A percentile compares a stretch with the other conserved stretches of the same genome.
These are phyloP conservation scores for Carapus acus DNA, from an alignment of 2,797 vertebrate genomes.

Conservation along the genomic window DNA sequence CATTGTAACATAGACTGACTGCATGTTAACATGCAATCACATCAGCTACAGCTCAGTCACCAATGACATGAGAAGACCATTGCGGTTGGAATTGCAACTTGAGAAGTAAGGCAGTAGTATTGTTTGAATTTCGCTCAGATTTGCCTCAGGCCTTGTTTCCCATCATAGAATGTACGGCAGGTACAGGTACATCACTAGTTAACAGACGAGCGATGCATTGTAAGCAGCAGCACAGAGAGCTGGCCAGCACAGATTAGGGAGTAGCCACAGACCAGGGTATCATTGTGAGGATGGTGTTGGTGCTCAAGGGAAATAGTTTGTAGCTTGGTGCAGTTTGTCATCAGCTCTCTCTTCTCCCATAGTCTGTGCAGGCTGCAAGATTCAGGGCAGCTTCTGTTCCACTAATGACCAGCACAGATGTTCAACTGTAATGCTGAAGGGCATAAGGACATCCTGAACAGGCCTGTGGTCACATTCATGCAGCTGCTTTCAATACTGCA, in stretches of 20 bases:
- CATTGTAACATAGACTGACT: too few relatives aligned
- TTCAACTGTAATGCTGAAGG: slow-evolving; percentile 48
- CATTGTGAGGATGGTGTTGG: slow-evolving; percentile 24
- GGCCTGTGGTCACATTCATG: slow-evolving; percentile 1
- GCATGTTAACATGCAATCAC: too few relatives aligned
- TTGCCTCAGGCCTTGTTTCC: background rate
- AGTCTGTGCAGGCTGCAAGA: slow-evolving; percentile 63
- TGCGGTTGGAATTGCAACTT: too few relatives aligned
- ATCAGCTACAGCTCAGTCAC: too few relatives aligned
- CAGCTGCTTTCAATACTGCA: background rate
- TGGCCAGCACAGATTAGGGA: slow-evolving; percentile 9
- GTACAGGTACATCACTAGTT: slow-evolving; percentile 10
- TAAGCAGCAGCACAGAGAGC: slow-evolving; percentile 15
- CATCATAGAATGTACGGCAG: background rate
- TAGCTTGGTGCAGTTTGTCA: slow-evolving; percentile 59
- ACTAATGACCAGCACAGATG: slow-evolving; percentile 66
- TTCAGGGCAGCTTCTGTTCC: slow-evolving; percentile 54
- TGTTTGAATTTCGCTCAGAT: background rate
- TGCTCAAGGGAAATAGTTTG: slow-evolving; percentile 46
- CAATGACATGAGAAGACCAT: too few relatives aligned
- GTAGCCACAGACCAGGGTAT: slow-evolving; percentile 11
- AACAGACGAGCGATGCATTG: slow-evolving; percentile 18
- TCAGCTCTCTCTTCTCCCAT: slow-evolving; percentile 42
- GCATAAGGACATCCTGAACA: slow-evolving; percentile 22
- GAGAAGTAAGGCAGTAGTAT: background rate